Conservation (phyloP, 2,888 invertebrate species). For the Nephrotoma guestfalica region DNA sequence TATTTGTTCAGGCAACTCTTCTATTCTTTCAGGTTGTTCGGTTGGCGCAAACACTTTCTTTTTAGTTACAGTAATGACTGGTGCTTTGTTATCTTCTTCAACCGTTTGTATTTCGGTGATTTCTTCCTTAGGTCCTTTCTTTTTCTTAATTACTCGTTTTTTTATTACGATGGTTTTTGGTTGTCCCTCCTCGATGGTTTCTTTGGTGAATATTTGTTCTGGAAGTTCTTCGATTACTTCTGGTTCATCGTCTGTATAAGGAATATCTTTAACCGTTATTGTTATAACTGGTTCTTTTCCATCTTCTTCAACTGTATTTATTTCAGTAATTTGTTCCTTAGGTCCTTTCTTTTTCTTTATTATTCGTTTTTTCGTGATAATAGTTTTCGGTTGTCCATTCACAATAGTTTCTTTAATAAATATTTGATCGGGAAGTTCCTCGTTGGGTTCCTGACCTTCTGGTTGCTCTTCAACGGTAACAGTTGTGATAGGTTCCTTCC, state of each 20-base stretch:
- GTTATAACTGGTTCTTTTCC: conserved; percentile 26
- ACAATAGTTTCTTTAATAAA: background rate
- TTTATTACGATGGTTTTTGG: conserved; percentile 19
- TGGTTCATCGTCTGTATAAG: conserved; percentile 17
- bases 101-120: conserved; percentile 28
- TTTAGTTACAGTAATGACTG: conserved; percentile 24
- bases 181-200: conserved; percentile 14
- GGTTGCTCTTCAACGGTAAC: conserved; percentile 21
- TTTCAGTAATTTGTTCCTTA: conserved; percentile 23
- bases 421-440: conserved; percentile 15
- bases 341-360: conserved; percentile 17
- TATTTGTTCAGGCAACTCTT: conserved; percentile 27
- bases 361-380: conserved; percentile 4
- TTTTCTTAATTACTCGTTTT: conserved; percentile 25
- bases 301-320: conserved; percentile 20
- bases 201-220: conserved; percentile 25
- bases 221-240: conserved; percentile 21
- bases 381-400: conserved; percentile 11
- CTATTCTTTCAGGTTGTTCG: conserved; percentile 11
- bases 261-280: conserved; percentile 22
- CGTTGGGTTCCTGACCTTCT: conserved; percentile 15
- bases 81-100: conserved; percentile 27
- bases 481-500: conserved; percentile 23
- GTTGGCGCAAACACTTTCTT: conserved; percentile 1
- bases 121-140: conserved; percentile 19